Evolutionary conservation across 1,140 invertebrate genomes (phyloP).

Genomic region (Drosophila trapezifrons): DNA sequence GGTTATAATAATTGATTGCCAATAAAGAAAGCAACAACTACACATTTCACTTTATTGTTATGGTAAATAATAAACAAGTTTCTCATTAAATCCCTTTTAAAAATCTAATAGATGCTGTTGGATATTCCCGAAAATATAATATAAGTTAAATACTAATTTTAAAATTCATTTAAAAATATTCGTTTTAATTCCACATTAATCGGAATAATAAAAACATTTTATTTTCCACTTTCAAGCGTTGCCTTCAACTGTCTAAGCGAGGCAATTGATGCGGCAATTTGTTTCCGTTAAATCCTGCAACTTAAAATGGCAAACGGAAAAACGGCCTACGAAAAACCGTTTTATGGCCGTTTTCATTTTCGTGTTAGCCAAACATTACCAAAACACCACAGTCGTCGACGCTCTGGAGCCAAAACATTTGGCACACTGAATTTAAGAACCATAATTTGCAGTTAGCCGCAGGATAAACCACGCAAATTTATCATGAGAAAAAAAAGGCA

Average conservation of each 20-base stretch:
- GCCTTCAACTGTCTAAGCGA: constrained; percentile 15
- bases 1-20: too few relatives aligned
- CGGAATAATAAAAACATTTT: constrained; percentile 2
- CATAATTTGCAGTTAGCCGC: constrained; percentile 75
- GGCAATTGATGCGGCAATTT: constrained; percentile 67
- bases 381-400: constrained; percentile 19
- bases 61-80: not conserved
- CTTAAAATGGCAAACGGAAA: constrained; percentile 41
- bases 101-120: too few relatives aligned
- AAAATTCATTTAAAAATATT: not conserved
- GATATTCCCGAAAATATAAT: too few relatives aligned
- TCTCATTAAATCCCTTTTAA: fast-evolving
- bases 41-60: too few relatives aligned
- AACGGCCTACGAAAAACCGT: constrained; percentile 48
- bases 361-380: constrained; percentile 78
- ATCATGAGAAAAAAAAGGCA: constrained; percentile 70
- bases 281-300: constrained; percentile 62
- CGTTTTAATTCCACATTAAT: not conserved
- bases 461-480: constrained; percentile 79
- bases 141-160: not conserved
- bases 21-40: too few relatives aligned
- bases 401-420: constrained; percentile 33
- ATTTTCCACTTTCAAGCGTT: not conserved
- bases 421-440: constrained; percentile 73
- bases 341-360: constrained; percentile 74